Percentiles rank a stretch among this genome's conserved stretches.
phyloP scores from a whole-genome alignment of 1,140 invertebrate genomes.

The Ceratina calcarata region DNA sequence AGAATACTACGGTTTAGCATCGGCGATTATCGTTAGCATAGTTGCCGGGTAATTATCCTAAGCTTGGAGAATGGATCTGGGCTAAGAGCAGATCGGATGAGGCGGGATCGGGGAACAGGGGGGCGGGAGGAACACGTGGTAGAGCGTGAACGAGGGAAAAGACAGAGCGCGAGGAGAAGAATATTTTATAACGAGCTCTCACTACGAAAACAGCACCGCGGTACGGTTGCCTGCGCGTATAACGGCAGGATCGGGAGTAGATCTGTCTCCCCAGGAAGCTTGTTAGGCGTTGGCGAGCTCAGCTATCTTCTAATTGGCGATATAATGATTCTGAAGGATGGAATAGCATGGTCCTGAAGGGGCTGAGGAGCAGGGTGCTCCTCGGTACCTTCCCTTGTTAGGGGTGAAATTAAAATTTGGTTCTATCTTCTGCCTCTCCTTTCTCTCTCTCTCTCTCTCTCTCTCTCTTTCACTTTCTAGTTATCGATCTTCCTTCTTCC shows the following conservation, averaged over 20 bases:
- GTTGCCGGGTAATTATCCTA: slow-evolving; percentile 39
- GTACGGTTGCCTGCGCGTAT: slow-evolving; percentile 48
- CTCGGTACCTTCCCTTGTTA: slow-evolving; percentile 76
- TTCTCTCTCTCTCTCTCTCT: slow-evolving; percentile 2
- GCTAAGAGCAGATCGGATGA: too few species aligned
- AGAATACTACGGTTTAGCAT: slow-evolving; percentile 25
- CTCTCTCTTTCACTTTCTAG: neutral
- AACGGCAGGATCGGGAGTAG: slow-evolving; percentile 62
- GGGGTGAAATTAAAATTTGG: slow-evolving; percentile 79
- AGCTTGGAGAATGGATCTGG: slow-evolving; percentile 40
- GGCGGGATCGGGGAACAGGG: neutral
- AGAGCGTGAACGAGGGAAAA: slow-evolving; percentile 33
- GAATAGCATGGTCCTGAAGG: slow-evolving; percentile 76
- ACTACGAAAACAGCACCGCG: slow-evolving; percentile 40
- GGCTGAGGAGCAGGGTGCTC: slow-evolving; percentile 62
- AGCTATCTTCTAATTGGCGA: slow-evolving; percentile 81
- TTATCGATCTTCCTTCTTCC: slow-evolving; percentile 14
- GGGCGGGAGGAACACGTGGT: too few species aligned
- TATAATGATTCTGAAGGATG: slow-evolving; percentile 81
- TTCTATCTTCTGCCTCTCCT: slow-evolving; percentile 51
- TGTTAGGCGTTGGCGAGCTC: slow-evolving; percentile 79
- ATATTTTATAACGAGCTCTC: slow-evolving; percentile 52
- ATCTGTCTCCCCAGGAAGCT: slow-evolving; percentile 78
- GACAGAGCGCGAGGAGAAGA: slow-evolving; percentile 47
- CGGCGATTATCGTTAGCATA: slow-evolving; percentile 38